Evolutionary conservation across 2,888 invertebrate genomes (phyloP), one percentile per base, ranked within the genome.

Genomic region (Nasonia oneida): DNA sequence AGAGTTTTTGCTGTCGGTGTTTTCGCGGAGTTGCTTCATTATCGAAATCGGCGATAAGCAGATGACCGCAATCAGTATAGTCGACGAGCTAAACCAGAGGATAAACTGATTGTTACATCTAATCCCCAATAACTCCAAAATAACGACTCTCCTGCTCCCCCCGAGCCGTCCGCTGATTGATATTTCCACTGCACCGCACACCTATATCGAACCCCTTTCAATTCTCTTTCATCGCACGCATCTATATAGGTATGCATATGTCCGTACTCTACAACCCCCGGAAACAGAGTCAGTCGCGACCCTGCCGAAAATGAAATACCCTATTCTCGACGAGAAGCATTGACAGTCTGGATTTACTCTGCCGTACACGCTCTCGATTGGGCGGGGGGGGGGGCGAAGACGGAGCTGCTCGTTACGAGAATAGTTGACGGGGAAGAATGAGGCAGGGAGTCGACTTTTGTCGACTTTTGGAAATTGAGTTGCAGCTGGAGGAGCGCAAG

Each of bases 381-480:
- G 29, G n/a, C n/a, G n/a, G 29, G 64, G 33, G 64, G 33, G 23
- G 23, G 23, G 23, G 64, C 53, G 73, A 79, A 39, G 75, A n/a
- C n/a, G 75, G 75, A 80, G 57, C n/a, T 61, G 57, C 70, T 84
- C 57, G 71, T 76, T 76, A 84, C 33, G 33, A 4, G 6, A 61
- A 78, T 67, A 84, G 64, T 71, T 57, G 42, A 23, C 50, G 4
- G 5, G 37, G 42, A 78, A 67, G 33, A n/a, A 33, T 14, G 67
- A 29, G 80, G 70, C 1, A 47, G 73, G 47, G n/a, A n/a, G n/a
- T n/a, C n/a, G n/a, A n/a, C n/a, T n/a, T n/a, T n/a, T n/a, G n/a
- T n/a, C 6, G 50, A 79, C 78, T 83, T 78, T 83, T 61, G 2
- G 33, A 74, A 79, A 84, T 74, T 84, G 79, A 74, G 61, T 83